Evolutionary conservation across 2,888 invertebrate species (phyloP).

Genomic region (Pachliopta kotzebuea): DNA sequence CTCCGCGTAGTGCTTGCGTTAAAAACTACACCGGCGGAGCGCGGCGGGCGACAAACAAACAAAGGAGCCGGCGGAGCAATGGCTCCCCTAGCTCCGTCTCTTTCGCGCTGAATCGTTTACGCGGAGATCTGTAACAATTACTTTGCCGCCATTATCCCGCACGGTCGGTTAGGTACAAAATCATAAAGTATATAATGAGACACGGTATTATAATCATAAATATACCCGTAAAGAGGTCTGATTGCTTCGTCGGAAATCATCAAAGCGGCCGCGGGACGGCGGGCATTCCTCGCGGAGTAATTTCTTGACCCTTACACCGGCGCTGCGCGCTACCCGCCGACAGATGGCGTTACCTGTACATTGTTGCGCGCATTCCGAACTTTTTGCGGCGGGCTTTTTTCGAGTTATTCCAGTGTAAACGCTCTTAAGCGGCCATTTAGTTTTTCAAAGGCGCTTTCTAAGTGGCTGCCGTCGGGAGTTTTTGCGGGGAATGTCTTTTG

Average conservation of each 20-base stretch:
- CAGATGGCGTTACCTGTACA: slow-evolving; percentile 75
- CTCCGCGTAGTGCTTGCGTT: slow-evolving; percentile 6
- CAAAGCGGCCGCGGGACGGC: slow-evolving; percentile 72
- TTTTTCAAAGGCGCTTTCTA: slow-evolving; percentile 78
- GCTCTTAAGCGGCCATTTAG: slow-evolving; percentile 72
- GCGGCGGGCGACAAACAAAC: slow-evolving; percentile 30
- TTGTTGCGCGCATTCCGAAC: slow-evolving; percentile 58
- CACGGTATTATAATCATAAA: slow-evolving; percentile 79
- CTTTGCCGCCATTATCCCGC: slow-evolving; percentile 63
- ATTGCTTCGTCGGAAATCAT: slow-evolving; percentile 78
- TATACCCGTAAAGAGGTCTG: slow-evolving; percentile 77
- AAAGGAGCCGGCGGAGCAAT: slow-evolving; percentile 33
- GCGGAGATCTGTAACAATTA: slow-evolving; percentile 63
- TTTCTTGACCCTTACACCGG: slow-evolving; percentile 65
- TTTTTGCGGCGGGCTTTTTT: slow-evolving; percentile 60
- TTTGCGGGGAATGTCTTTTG: slow-evolving; percentile 65
- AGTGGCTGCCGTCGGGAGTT: slow-evolving; percentile 61
- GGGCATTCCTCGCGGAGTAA: slow-evolving; percentile 66
- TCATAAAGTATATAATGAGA: slow-evolving; percentile 77
- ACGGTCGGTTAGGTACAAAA: slow-evolving; percentile 69
- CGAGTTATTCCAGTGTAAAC: slow-evolving; percentile 71
- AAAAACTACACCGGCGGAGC: slow-evolving; percentile 30
- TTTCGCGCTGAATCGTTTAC: slow-evolving; percentile 49
- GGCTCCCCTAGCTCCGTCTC: slow-evolving; percentile 36
- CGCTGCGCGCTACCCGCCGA: slow-evolving; percentile 63